Conservation (phyloP, 2,797 vertebrate species). For the Poliocrania exsul region DNA sequence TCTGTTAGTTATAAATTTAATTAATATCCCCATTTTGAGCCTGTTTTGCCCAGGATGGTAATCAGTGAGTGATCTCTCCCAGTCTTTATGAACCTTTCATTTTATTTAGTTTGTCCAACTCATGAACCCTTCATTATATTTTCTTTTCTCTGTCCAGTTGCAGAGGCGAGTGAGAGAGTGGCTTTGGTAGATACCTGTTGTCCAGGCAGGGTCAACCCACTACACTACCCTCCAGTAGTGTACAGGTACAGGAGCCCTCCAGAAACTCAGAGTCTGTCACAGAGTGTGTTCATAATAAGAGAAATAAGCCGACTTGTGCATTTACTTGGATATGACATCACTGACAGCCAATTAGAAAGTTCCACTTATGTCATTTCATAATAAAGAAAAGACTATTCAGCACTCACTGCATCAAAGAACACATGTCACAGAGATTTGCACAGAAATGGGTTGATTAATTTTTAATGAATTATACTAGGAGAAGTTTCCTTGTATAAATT, state of each 20-base stretch:
- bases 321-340: constrained; percentile 67
- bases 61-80: background rate
- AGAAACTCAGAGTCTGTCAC: constrained; percentile 44
- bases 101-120: background rate
- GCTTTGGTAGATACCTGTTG: background rate
- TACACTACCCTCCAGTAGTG: too few relatives aligned
- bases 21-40: background rate
- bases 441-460: constrained; percentile 75
- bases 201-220: background rate
- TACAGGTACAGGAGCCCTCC: constrained; percentile 14
- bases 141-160: background rate
- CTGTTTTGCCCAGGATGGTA: background rate
- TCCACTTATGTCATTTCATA: constrained; percentile 73
- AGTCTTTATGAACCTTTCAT: background rate
- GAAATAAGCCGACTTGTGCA: constrained; percentile 36
- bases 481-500: constrained; percentile 65
- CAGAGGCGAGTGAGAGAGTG: background rate
- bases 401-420: constrained; percentile 68
- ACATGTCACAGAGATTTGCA: constrained; percentile 74
- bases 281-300: constrained; percentile 35
- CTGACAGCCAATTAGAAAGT: constrained; percentile 76
- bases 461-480: constrained; percentile 73
- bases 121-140: background rate
- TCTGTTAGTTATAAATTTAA: background rate
- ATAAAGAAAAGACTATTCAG: constrained; percentile 73